A percentile compares a stretch with the other conserved stretches of the same genome.
Evolutionary conservation across 2,797 vertebrate genomes (phyloP).

Genomic region (Xiphophorus birchmanni): DNA sequence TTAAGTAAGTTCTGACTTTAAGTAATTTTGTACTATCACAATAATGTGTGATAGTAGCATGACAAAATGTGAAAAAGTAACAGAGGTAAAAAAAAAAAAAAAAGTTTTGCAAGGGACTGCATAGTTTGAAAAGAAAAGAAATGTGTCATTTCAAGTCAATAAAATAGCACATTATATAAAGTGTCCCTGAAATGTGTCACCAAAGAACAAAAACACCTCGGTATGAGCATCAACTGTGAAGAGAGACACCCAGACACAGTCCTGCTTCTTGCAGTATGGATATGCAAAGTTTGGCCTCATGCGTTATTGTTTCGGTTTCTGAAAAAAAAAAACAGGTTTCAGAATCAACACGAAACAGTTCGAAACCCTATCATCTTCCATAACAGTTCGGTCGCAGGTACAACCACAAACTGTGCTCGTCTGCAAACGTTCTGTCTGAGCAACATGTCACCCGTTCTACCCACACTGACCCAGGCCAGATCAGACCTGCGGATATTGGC

Average conservation of each 20-base stretch:
- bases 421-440: conserved; percentile 34
- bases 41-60: neutral
- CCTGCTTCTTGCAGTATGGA: conserved; percentile 12
- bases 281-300: conserved; percentile 26
- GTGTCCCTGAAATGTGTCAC: neutral
- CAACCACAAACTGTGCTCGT: conserved; percentile 51
- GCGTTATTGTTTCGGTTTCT: conserved; percentile 43
- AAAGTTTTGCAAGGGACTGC: neutral
- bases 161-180: conserved; percentile 1
- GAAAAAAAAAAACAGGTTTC: conserved; percentile 55
- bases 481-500: conserved; percentile 57
- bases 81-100: neutral
- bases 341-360: conserved; percentile 67
- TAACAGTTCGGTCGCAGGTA: conserved; percentile 64
- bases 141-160: neutral
- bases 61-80: neutral
- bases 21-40: too few relatives aligned
- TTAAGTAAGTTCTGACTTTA: neutral
- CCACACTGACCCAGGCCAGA: conserved; percentile 63
- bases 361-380: conserved; percentile 66
- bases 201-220: conserved; percentile 8
- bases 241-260: conserved; percentile 17
- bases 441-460: conserved; percentile 41
- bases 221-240: conserved; percentile 1
- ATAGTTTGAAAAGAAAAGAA: neutral